phyloP scores from a whole-genome alignment of 1,140 invertebrate genomes.

The Drosophila serrata region DNA sequence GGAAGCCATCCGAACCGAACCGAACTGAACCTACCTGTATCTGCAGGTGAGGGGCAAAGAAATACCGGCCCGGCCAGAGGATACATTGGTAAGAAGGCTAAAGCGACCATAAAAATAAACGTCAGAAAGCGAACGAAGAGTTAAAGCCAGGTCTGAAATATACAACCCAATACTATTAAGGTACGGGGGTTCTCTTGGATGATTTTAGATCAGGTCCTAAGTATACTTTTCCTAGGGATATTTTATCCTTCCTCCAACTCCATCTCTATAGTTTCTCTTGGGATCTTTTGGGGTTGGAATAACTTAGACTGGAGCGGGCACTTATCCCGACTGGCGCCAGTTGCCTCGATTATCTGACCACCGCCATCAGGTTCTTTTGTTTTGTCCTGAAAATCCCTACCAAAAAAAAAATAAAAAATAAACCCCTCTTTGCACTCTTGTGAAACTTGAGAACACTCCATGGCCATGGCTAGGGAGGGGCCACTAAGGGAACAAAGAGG shows the following conservation, averaged over 20 bases:
- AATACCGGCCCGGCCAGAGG: too few relatives aligned
- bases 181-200: too few relatives aligned
- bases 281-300: background rate
- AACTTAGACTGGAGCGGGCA: background rate
- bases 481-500: conserved; percentile 9
- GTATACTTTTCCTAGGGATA: background rate
- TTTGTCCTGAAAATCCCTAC: conserved; percentile 12
- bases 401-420: background rate
- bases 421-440: conserved; percentile 19
- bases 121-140: background rate
- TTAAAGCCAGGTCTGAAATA: background rate
- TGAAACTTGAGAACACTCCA: conserved; percentile 75
- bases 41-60: background rate
- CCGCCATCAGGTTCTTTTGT: conserved; percentile 67
- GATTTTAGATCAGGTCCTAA: background rate
- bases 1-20: background rate
- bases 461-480: background rate
- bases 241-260: background rate
- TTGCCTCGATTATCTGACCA: conserved; percentile 58
- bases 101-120: background rate
- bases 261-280: background rate
- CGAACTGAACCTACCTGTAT: background rate
- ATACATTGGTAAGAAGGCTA: background rate
- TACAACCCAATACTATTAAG: background rate
- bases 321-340: conserved; percentile 39